These are phyloP conservation scores for Ochropacha duplaris DNA, from an alignment of 2,888 invertebrate genomes.

Conservation along the genomic window DNA sequence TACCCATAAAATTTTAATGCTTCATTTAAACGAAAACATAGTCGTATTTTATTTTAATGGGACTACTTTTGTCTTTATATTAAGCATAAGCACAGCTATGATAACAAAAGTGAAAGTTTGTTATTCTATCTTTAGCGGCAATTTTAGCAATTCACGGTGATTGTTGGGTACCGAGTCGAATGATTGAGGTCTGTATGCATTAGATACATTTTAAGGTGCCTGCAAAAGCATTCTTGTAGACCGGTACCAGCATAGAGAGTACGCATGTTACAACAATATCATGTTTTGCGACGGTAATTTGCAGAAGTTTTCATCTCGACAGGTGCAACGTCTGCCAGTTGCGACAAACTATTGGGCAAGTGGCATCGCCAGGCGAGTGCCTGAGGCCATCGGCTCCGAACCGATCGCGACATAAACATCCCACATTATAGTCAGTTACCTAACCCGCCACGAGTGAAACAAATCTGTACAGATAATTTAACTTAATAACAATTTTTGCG, in stretches of 20 bases:
- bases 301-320: conserved; percentile 71
- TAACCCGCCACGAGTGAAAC: conserved; percentile 63
- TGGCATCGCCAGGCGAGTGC: conserved; percentile 53
- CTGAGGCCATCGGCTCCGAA: conserved; percentile 72
- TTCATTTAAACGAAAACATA: conserved; percentile 25
- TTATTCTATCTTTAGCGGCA: conserved; percentile 32
- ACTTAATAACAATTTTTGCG: conserved; percentile 49
- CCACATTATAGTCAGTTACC: conserved; percentile 72
- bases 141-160: conserved; percentile 27
- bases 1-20: conserved; percentile 24
- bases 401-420: conserved; percentile 73
- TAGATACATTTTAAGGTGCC: conserved; percentile 4
- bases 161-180: conserved; percentile 7
- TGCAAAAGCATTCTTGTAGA: conserved; percentile 14
- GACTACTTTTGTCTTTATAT: conserved; percentile 49
- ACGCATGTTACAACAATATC: conserved; percentile 50
- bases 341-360: conserved; percentile 79
- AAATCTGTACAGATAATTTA: conserved; percentile 68
- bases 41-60: conserved; percentile 43
- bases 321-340: conserved; percentile 77
- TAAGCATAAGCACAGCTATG: conserved; percentile 29
- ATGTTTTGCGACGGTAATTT: conserved; percentile 60
- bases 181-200: conserved; percentile 11
- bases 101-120: conserved; percentile 52
- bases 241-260: conserved; percentile 35